Conservation (phyloP, 2,113 vertebrate genomes). For the Ramphastos sulfuratus region DNA sequence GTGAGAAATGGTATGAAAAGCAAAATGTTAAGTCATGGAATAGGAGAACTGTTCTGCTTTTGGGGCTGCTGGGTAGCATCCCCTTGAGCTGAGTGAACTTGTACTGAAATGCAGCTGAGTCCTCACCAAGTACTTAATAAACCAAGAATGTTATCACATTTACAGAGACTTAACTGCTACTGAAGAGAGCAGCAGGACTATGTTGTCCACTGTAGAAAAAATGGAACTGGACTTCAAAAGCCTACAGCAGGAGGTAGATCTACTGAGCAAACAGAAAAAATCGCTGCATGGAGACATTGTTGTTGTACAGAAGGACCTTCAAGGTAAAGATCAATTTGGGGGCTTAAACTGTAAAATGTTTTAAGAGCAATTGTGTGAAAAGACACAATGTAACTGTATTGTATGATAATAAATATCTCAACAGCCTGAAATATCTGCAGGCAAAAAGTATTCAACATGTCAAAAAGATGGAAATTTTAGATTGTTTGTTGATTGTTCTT, state of each 20-base stretch:
- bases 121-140: background rate
- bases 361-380: background rate
- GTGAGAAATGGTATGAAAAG: background rate
- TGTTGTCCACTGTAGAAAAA: slow-evolving; percentile 38
- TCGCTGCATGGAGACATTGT: slow-evolving; percentile 42
- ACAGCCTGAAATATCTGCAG: background rate
- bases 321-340: slow-evolving; percentile 48
- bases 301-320: slow-evolving; percentile 61
- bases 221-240: slow-evolving; percentile 57
- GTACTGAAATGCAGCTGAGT: background rate
- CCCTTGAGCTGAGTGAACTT: background rate
- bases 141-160: background rate
- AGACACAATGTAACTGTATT: background rate
- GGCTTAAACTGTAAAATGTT: background rate
- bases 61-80: background rate
- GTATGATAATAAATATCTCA: background rate
- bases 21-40: background rate
- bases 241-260: slow-evolving; percentile 72
- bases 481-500: background rate
- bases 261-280: slow-evolving; percentile 63
- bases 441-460: background rate
- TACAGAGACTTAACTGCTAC: slow-evolving; percentile 71
- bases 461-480: background rate
- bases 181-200: slow-evolving; percentile 67
- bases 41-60: background rate